A percentile compares a stretch with the other conserved stretches of the same genome.
Evolutionary conservation across 2,113 vertebrate species (phyloP).

Genomic region (Butorides virescens): DNA sequence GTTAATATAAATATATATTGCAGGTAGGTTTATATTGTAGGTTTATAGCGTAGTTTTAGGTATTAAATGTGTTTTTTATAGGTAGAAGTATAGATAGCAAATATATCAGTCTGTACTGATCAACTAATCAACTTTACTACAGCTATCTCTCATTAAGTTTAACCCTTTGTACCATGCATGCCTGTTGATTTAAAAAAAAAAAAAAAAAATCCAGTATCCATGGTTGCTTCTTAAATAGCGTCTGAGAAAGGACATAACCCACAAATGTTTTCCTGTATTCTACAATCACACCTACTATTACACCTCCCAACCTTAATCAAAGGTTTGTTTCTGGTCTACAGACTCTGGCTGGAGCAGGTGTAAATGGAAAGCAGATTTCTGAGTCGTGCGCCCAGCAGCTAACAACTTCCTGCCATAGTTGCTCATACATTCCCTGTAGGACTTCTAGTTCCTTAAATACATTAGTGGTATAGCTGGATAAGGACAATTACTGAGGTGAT

Average conservation of each 20-base stretch:
- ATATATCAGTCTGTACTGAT: not conserved
- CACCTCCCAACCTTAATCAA: not conserved
- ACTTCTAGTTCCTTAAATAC: not conserved
- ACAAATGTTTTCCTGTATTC: not conserved
- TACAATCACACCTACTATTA: not conserved
- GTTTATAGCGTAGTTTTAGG: not conserved
- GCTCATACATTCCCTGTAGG: not conserved
- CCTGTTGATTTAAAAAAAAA: not conserved
- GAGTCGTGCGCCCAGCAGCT: slow-evolving; percentile 2
- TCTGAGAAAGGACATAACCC: not conserved
- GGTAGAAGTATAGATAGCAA: not conserved
- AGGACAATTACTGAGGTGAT: not conserved
- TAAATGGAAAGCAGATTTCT: slow-evolving; percentile 51
- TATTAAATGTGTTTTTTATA: not conserved
- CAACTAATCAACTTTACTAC: not conserved
- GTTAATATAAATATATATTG: not conserved
- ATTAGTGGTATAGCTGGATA: not conserved
- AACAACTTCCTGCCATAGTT: not conserved
- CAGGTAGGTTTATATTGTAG: not conserved
- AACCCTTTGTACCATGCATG: not conserved
- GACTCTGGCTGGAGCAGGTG: slow-evolving; percentile 17
- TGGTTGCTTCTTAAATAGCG: not conserved
- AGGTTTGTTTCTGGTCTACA: not conserved
- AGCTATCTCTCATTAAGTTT: not conserved
- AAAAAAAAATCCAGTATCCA: not conserved